These are phyloP conservation scores for Anthophora plumipes DNA, from an alignment of 2,888 invertebrate species.

Conservation along the genomic window DNA sequence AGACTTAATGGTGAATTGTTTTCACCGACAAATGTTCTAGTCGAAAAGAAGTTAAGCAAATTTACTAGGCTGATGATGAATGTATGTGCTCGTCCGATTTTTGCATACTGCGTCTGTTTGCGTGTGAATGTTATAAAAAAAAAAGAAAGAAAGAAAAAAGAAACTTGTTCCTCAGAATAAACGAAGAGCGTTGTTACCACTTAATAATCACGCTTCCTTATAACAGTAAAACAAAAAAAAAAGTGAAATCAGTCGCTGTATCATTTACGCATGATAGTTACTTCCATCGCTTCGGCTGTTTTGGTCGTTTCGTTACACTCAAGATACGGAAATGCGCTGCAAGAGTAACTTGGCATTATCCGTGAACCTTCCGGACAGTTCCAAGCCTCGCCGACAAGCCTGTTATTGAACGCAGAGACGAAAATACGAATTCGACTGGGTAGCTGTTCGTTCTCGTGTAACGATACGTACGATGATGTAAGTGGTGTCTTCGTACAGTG, in stretches of 20 bases:
- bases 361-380: conserved; percentile 69
- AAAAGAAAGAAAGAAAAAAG: conserved; percentile 44
- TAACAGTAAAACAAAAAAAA: conserved; percentile 15
- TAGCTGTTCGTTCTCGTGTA: conserved; percentile 71
- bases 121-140: conserved; percentile 55
- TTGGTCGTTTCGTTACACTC: conserved; percentile 28
- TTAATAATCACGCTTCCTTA: conserved; percentile 52
- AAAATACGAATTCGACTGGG: conserved; percentile 72
- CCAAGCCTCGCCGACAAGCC: conserved; percentile 69
- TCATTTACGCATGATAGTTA: conserved; percentile 18
- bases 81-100: conserved; percentile 53
- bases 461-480: conserved; percentile 71
- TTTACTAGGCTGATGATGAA: conserved; percentile 36
- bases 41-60: conserved; percentile 59
- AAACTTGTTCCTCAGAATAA: conserved; percentile 65
- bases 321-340: conserved; percentile 73
- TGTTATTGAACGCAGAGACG: conserved; percentile 65
- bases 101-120: conserved; percentile 34
- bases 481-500: conserved; percentile 76
- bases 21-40: conserved; percentile 75
- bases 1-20: conserved; percentile 57
- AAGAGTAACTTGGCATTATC: conserved; percentile 60
- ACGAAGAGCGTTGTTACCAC: conserved; percentile 55
- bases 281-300: background rate
- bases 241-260: background rate